Base-by-base conservation (phyloP, 2,797 vertebrate genomes). In the Sphenopsis melanotis region DNA sequence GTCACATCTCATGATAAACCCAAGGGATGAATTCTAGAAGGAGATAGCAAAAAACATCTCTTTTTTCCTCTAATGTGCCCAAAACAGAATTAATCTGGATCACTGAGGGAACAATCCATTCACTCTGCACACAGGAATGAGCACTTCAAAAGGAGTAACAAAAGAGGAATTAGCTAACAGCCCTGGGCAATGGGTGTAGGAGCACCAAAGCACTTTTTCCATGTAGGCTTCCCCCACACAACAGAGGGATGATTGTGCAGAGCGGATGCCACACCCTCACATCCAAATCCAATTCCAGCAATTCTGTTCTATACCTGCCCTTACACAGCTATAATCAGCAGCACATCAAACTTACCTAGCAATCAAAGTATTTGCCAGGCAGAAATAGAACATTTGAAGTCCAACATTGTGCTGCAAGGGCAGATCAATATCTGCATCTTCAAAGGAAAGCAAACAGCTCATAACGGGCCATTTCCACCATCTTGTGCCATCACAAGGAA, bases 331-430 rank as follows among this genome's bases (percentile, higher is more conserved):
- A 42, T 36, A 74, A 87, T 70, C 91, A 90, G 80, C 72, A 83
- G 79, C 74, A 90, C 36, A 65, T 71, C 12, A 1, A 53, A 80
- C 44, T 89, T 70, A 60, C 47, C 36, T 55, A 91, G 41, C 69
- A 91, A 94, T 61, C 84, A 85, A 80, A 85, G 61, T 47, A 95
- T 92, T 94, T 72, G 32, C 75, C 69, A 59, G 32, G 37, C 50
- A 95, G 65, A 89, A 96, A 92, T 69, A 93, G 57, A 92, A 56
- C 34, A 81, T 86, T 86, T 89, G 63, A 89, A 91, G 69, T 69
- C 79, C 55, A 91, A 37, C 60, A 89, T 37, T 90, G 57, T 87
- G 84, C 84, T 92, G 75, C 29, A 57, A 78, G 12, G 29, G 65
- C 71, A 93, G 93, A 92, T 91, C 81, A n/a, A 53, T 85, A 92